Percentiles rank a stretch among this genome's conserved stretches.
These are phyloP conservation scores for Holothuria scabra DNA, from an alignment of 53 echinoderm and acorn worm species.

Conservation along the genomic window DNA sequence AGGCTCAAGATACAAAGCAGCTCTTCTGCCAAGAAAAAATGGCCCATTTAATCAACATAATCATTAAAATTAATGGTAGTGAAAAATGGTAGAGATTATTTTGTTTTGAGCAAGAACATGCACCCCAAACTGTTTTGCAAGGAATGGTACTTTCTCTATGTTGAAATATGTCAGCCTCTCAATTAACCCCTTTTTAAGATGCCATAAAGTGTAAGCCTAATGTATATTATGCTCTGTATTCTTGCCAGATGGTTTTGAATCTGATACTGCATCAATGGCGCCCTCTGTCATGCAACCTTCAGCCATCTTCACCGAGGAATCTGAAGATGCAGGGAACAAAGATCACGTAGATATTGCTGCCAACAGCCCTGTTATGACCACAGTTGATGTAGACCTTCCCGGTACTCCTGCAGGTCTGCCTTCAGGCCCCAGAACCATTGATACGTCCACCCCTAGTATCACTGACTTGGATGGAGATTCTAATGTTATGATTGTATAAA, in stretches of 20 bases:
- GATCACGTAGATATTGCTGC: slow-evolving; percentile 4
- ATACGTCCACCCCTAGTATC: slow-evolving; percentile 64
- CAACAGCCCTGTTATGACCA: slow-evolving; percentile 45
- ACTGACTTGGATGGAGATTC: slow-evolving; percentile 70
- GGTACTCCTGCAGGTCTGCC: slow-evolving; percentile 62
- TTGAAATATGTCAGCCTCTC: no score
- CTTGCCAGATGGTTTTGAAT: slow-evolving; percentile 24
- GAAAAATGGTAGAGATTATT: no score
- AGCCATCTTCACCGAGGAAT: slow-evolving; percentile 2
- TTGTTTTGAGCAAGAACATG: no score
- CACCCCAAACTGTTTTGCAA: no score
- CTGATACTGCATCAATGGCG: slow-evolving; percentile 9
- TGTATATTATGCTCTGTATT: neutral
- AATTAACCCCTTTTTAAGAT: no score
- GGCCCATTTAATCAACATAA: no score
- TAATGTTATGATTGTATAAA: slow-evolving; percentile 1
- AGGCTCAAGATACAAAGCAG: no score
- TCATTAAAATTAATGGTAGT: no score
- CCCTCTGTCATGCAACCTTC: slow-evolving; percentile 28
- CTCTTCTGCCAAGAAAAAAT: no score
- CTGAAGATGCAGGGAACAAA: slow-evolving; percentile 14
- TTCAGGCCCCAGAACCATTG: neutral
- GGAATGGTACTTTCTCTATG: no score
- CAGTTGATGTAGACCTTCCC: slow-evolving; percentile 78
- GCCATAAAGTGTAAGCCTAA: no score